Percentiles rank a stretch among this genome's conserved stretches.
phyloP scores from a whole-genome alignment of 2,888 invertebrate species.

The Tillus elongatus region DNA sequence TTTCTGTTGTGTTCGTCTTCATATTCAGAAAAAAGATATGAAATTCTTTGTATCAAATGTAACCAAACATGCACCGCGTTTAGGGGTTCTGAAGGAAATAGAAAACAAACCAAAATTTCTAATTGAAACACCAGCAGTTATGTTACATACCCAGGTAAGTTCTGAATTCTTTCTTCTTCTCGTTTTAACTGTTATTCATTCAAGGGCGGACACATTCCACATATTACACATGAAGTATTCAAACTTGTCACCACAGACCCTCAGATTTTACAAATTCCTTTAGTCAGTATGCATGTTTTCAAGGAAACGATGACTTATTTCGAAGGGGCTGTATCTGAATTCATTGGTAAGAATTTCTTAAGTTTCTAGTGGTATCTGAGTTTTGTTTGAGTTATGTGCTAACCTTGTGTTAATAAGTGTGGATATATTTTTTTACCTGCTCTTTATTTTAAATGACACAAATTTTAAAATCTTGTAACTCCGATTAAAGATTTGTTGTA shows the following conservation, averaged over 20 bases:
- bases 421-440: too few species aligned
- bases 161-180: constrained; percentile 9
- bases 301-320: constrained; percentile 54
- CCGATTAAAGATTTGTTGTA: too few species aligned
- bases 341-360: constrained; percentile 45
- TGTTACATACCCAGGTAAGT: constrained; percentile 65
- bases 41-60: constrained; percentile 57
- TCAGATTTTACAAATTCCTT: constrained; percentile 60
- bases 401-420: too few species aligned
- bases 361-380: too few species aligned
- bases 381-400: too few species aligned
- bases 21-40: too few species aligned
- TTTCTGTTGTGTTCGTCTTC: too few species aligned
- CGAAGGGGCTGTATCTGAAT: constrained; percentile 57
- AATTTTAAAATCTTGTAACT: too few species aligned
- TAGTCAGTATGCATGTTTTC: constrained; percentile 55
- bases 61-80: constrained; percentile 53
- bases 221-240: constrained; percentile 69
- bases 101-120: constrained; percentile 46
- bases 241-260: constrained; percentile 52
- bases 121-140: constrained; percentile 65
- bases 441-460: too few species aligned
- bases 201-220: constrained; percentile 73
- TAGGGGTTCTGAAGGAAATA: constrained; percentile 56
- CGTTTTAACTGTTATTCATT: constrained; percentile 6